Base-by-base conservation (phyloP, 2,797 vertebrate genomes). In the Simalia tracyae region DNA sequence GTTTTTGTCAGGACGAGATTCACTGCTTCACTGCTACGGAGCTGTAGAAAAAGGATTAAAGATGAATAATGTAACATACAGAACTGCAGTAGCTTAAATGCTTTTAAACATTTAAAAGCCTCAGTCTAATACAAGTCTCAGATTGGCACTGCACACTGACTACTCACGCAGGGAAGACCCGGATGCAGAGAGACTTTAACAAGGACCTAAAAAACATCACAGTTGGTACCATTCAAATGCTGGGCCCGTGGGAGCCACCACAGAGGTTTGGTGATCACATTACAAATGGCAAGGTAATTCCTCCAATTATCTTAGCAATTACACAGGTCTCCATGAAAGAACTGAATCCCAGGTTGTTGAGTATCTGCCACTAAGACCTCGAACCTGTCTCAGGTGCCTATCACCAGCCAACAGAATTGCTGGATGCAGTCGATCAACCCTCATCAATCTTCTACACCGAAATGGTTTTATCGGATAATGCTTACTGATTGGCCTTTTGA, bases 401-500 rank as follows among this genome's bases (percentile, higher is more conserved):
- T 81, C 9, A 46, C 22, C 42, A 11, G 9, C 11, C 76, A 24
- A 9, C 85, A 59, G 5, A 84, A 84, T 12, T 46, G 36, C 36
- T 81, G 31, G 24, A 68, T 4, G 24, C 86, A 54, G 50, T 54
- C 50, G 6, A 54, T 8, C 50, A 54, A 54, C 50, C 7, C 8
- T 54, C 7, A 54, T 8, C 50, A 54, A 54, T 7, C 50, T 54
- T 8, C 8, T 54, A 54, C 50, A 11, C 36, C 0, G 42, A 46
- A 24, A 46, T 24, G 42, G 9, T 46, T 81, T 3, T 1, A 50
- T 19, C 22, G 92, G 22, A 84, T 36, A 72, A 63, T 57, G 98
- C 99, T 98, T 97, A 99, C 99, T 99, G 99, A 97, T 99, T 99
- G 95, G 99, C 99, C 97, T 99, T 99, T 96, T 99, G 99, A 98